Conservation (phyloP, 2,888 invertebrate genomes). For the Linyphia triangularis region DNA sequence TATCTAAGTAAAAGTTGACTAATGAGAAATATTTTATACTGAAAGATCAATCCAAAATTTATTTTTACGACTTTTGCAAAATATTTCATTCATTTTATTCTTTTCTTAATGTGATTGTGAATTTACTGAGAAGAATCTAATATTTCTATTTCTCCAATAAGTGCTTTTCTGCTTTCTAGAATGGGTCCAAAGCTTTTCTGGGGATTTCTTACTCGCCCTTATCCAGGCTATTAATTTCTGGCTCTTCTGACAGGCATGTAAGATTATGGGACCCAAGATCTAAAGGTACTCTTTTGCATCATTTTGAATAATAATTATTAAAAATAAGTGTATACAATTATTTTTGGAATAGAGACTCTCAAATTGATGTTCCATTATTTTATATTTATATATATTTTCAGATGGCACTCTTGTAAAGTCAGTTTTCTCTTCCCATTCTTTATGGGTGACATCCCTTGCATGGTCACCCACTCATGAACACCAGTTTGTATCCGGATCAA, state of each 20-base stretch:
- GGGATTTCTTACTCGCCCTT: slow-evolving; percentile 90
- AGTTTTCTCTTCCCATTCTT: slow-evolving; percentile 91
- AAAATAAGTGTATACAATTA: no score
- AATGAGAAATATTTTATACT: no score
- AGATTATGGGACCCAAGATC: slow-evolving; percentile 95
- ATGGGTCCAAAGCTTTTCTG: slow-evolving; percentile 94
- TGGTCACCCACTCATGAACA: slow-evolving; percentile 92
- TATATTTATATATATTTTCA: slow-evolving; percentile 78
- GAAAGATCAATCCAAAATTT: no score
- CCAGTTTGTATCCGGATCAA: slow-evolving; percentile 94
- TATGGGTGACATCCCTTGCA: slow-evolving; percentile 93
- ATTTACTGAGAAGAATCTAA: no score
- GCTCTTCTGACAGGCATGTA: slow-evolving; percentile 94
- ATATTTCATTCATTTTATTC: no score
- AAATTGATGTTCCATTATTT: background rate
- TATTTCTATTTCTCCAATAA: no score
- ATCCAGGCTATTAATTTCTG: slow-evolving; percentile 87
- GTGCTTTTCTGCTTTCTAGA: no score
- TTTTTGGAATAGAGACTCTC: background rate
- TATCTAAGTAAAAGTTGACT: no score
- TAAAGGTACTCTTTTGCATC: slow-evolving; percentile 85
- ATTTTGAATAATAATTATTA: background rate
- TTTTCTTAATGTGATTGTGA: no score
- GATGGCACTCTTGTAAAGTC: slow-evolving; percentile 93
- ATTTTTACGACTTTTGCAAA: no score